Base-by-base conservation (phyloP, 2,113 vertebrate species). In the Erinaceus europaeus region DNA sequence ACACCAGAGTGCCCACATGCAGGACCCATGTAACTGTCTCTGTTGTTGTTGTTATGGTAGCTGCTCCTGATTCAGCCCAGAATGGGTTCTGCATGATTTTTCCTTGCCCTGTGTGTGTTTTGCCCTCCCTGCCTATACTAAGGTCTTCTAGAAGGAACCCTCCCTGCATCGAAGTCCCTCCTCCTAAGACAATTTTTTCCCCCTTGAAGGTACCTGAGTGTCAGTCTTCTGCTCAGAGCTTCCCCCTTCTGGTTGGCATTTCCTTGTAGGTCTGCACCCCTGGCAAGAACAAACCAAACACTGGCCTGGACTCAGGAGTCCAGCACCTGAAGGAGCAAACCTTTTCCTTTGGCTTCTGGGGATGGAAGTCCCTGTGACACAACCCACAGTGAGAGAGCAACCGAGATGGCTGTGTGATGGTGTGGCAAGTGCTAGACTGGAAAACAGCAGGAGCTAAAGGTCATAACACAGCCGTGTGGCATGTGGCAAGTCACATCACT, bases 151-250 rank as follows among this genome's bases (percentile, higher is more conserved):
- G 34, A 59, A 73, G 62, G 34, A 4, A 34, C 34, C 21, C 9
- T 25, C 21, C 34, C 21, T n/a, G 25, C 12, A 25, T 1, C 17
- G 48, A 17, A 3, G 38, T 8, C 29, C 46, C 18, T 13, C 52
- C 61, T 34, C 64, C 50, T 50, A n/a, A 64, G 42, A 21, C 46
- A 50, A 18, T 15, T 4, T 46, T 12, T 46, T 27, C 78, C 69
- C 20, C 18, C 1, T n/a, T n/a, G n/a, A 29, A 85, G 42, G 62
- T 94, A 96, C 95, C 95, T 94, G 94, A 96, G 92, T 3, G 40
- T 3, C 62, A 94, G 50, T 27, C 59, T 86, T 75, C 89, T 86
- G 23, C 6, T 38, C 64, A 9, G 84, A 68, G 77, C 9, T 55
- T 78, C 88, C 38, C 67, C 32, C 50, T 27, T 69, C 76, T 12